Evolutionary conservation across 2,888 invertebrate genomes (phyloP).

Genomic region (Torymus tubicola): DNA sequence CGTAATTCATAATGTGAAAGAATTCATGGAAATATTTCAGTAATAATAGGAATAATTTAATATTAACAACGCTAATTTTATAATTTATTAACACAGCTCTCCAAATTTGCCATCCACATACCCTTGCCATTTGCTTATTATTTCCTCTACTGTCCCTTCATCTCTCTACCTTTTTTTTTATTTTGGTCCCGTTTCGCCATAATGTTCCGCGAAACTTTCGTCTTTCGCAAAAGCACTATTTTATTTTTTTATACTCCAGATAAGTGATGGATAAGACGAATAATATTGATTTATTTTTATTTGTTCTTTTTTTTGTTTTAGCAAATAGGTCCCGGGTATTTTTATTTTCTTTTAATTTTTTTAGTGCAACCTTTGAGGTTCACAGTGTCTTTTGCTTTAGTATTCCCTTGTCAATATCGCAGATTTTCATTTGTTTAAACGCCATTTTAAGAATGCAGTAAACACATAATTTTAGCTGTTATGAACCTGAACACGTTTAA

Average conservation of each 20-base stretch:
- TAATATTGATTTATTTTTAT: constrained; percentile 25
- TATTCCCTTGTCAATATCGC: neutral
- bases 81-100: no score
- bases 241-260: constrained; percentile 27
- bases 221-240: constrained; percentile 59
- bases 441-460: constrained; percentile 2
- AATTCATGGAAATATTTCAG: neutral
- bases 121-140: neutral
- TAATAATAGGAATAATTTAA: neutral
- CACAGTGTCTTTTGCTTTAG: constrained; percentile 1
- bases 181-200: constrained; percentile 70
- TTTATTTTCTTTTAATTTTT: constrained; percentile 21
- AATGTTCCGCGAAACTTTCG: constrained; percentile 68
- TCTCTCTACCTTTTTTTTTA: constrained; percentile 29
- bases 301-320: constrained; percentile 27
- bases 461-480: neutral
- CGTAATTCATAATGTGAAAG: neutral
- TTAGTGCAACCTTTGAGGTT: constrained; percentile 7
- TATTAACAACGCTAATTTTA: no score
- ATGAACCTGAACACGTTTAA: neutral
- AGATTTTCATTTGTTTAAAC: constrained; percentile 6
- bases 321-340: constrained; percentile 42
- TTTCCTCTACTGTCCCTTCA: neutral
- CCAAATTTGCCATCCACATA: neutral
- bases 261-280: constrained; percentile 42